Conservation (phyloP, 2,113 vertebrate genomes). For the Cromileptes altivelis region DNA sequence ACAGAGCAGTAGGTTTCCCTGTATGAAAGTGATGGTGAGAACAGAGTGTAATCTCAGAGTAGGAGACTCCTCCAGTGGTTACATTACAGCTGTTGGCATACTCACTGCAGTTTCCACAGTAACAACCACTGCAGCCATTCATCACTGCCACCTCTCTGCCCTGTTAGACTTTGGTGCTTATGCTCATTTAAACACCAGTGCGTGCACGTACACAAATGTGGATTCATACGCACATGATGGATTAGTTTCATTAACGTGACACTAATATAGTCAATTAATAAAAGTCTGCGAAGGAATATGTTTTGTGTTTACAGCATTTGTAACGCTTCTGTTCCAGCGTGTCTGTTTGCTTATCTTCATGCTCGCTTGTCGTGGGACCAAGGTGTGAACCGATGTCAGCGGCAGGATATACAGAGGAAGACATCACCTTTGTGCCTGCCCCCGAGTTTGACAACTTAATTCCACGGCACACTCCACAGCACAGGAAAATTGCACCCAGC, state of each 20-base stretch:
- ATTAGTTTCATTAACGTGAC: slow-evolving; percentile 50
- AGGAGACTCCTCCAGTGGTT: slow-evolving; percentile 55
- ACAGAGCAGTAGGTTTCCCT: slow-evolving; percentile 31
- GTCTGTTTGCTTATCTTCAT: slow-evolving; percentile 16
- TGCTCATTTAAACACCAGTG: slow-evolving; percentile 56
- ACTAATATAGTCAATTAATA: slow-evolving; percentile 49
- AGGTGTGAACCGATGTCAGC: slow-evolving; percentile 44
- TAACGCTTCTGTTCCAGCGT: neutral
- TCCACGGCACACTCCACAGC: slow-evolving; percentile 67
- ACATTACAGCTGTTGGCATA: slow-evolving; percentile 67
- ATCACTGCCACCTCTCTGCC: slow-evolving; percentile 72
- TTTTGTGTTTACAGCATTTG: slow-evolving; percentile 5
- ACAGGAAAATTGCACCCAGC: slow-evolving; percentile 70
- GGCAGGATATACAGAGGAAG: slow-evolving; percentile 63
- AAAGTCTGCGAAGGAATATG: slow-evolving; percentile 1
- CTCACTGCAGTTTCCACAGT: slow-evolving; percentile 74
- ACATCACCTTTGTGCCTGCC: slow-evolving; percentile 61
- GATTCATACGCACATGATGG: slow-evolving; percentile 39
- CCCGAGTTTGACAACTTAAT: slow-evolving; percentile 78
- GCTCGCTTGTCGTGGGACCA: neutral
- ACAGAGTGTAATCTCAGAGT: slow-evolving; percentile 35
- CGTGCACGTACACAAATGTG: slow-evolving; percentile 10
- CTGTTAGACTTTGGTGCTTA: slow-evolving; percentile 61
- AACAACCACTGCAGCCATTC: slow-evolving; percentile 70
- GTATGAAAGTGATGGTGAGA: slow-evolving; percentile 39